Conservation (phyloP, 2,797 vertebrate genomes). For the Eutrigla gurnardus region DNA sequence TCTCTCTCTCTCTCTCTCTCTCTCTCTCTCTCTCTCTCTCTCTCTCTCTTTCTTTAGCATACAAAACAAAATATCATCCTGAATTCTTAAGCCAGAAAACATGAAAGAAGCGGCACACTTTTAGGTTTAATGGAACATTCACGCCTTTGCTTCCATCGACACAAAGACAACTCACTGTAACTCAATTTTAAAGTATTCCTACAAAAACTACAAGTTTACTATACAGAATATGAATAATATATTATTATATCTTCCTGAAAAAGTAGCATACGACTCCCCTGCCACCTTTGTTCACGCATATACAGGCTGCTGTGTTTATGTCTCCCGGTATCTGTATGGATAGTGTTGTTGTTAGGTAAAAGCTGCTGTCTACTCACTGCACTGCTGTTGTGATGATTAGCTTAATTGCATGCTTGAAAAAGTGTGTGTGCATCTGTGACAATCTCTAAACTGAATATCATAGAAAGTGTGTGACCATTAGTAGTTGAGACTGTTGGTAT, state of each 20-base stretch:
- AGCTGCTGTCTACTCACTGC: constrained; percentile 21
- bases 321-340: constrained; percentile 36
- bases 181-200: neutral
- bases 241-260: neutral
- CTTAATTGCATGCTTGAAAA: constrained; percentile 27
- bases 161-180: neutral
- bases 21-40: neutral
- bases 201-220: neutral
- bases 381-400: constrained; percentile 33
- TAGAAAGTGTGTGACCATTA: neutral
- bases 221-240: neutral
- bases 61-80: neutral
- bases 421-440: constrained; percentile 4
- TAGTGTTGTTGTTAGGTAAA: constrained; percentile 23
- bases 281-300: neutral
- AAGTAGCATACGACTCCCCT: neutral
- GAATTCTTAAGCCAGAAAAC: constrained; percentile 9
- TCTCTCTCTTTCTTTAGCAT: neutral
- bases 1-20: constrained; percentile 13
- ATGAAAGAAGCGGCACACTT: neutral
- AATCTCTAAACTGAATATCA: neutral
- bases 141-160: neutral
- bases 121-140: constrained; percentile 8
- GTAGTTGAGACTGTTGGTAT: neutral
- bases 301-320: constrained; percentile 22